A percentile compares a stretch with the other conserved stretches of the same genome.
These are phyloP conservation scores for Streptopelia turtur DNA, from an alignment of 2,797 vertebrate species.

Conservation along the genomic window DNA sequence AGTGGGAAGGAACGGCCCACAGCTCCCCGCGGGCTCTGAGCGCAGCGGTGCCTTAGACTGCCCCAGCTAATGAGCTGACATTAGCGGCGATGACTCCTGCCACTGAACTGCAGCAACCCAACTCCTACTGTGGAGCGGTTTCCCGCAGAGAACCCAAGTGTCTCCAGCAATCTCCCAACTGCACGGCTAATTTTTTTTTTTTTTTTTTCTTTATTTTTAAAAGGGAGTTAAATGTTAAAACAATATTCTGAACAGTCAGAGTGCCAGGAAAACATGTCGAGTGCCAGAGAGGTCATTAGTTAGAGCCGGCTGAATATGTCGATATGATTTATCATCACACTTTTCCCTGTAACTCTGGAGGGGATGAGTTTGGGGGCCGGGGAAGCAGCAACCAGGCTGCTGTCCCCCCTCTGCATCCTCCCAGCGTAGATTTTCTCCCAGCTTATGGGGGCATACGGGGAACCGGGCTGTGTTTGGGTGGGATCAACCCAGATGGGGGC, in stretches of 20 bases:
- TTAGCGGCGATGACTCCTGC: neutral
- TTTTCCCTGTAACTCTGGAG: neutral
- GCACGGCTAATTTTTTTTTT: neutral
- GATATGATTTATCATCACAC: neutral
- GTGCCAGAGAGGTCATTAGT: neutral
- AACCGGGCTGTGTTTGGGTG: accelerated
- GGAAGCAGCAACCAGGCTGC: neutral
- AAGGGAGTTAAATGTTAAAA: neutral
- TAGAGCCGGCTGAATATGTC: neutral
- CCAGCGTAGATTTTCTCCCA: neutral
- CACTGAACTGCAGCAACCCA: neutral
- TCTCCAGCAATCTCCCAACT: slow-evolving; percentile 14
- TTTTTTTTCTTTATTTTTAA: neutral
- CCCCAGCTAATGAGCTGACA: slow-evolving; percentile 8
- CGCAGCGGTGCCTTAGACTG: neutral
- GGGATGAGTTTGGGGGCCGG: accelerated
- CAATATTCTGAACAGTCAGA: neutral
- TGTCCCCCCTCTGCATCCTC: neutral
- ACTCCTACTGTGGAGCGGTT: neutral
- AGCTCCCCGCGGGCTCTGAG: neutral
- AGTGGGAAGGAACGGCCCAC: neutral
- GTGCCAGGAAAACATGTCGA: neutral
- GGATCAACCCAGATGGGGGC: accelerated
- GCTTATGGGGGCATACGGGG: accelerated
- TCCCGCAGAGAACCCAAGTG: neutral